Conservation (phyloP, 2,888 invertebrate genomes). For the Microctonus hyperodae region DNA sequence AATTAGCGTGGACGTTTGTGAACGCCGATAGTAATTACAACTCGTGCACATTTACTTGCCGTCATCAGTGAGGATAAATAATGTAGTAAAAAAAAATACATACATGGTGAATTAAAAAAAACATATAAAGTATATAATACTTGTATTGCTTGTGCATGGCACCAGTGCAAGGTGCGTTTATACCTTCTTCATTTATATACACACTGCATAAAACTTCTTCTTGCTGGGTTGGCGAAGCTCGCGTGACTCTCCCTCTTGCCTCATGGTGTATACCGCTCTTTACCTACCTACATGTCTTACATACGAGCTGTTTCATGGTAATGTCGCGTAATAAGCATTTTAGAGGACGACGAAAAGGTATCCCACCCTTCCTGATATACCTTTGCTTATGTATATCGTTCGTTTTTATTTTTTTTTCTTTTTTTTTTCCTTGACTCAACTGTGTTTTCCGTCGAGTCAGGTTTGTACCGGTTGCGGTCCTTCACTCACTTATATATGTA, state of each 20-base stretch:
- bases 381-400: constrained; percentile 33
- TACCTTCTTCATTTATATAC: background rate
- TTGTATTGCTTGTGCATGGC: constrained; percentile 3
- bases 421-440: background rate
- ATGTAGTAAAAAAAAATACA: background rate
- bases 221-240: constrained; percentile 3
- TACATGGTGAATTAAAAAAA: background rate
- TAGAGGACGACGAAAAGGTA: constrained; percentile 51
- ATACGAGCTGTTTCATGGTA: constrained; percentile 31
- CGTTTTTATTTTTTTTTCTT: constrained; percentile 34
- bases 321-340: constrained; percentile 55
- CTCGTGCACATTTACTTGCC: constrained; percentile 9
- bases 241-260: constrained; percentile 28
- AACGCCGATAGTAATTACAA: constrained; percentile 19
- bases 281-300: constrained; percentile 16
- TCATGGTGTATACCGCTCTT: background rate
- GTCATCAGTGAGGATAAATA: background rate
- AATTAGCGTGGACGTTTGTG: constrained; percentile 4
- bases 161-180: constrained; percentile 21
- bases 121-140: constrained; percentile 2
- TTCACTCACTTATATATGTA: background rate
- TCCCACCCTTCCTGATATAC: constrained; percentile 22
- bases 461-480: constrained; percentile 2
- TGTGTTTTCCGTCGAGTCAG: constrained; percentile 34
- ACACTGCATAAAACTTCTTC: background rate